Evolutionary conservation across 2,888 invertebrate genomes (phyloP), one percentile per base, ranked within the genome.

Genomic region (Protodeltote pygarga): DNA sequence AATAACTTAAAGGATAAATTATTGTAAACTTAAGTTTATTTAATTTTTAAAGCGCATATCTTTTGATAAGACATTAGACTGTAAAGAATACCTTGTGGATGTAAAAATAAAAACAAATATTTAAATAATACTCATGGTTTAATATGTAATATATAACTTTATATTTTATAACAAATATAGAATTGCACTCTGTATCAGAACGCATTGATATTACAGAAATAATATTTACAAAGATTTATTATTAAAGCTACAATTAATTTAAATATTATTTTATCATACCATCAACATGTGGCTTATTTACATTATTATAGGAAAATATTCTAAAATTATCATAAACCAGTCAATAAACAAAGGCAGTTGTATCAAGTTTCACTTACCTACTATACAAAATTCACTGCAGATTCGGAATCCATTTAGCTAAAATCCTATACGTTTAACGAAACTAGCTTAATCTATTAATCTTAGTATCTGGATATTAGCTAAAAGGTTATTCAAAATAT

Each of bases 131-230:
- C 59, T 39, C 57, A 31, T 53, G 39, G 32, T 47, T 62, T 61
- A 59, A 64, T 73, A 76, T 75, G 73, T 69, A 65, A 78, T 83
- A 84, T 80, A 80, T 81, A 88, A 87, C 83, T 90, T 90, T 89
- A 85, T 91, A 88, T 89, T 91, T 89, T 90, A 80, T 92, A 92
- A 91, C 91, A 92, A 91, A 90, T 91, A 92, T 91, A 90, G 81
- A 87, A 83, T 82, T 75, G 80, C 81, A 84, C 74, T 81, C 83
- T 83, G 79, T 70, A 73, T 73, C 77, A 83, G 87, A 73, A 83
- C 75, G 82, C 73, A 70, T 65, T 73, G 54, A 66, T 79, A 78
- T 78, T 77, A 71, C 75, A 81, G 76, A 78, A 77, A 81, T 75
- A 72, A 69, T 90, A 89, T 90, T 79, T 90, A 91, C 89, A 90